Conservation (phyloP, 2,797 vertebrate species). For the Atherinosoma microstoma region DNA sequence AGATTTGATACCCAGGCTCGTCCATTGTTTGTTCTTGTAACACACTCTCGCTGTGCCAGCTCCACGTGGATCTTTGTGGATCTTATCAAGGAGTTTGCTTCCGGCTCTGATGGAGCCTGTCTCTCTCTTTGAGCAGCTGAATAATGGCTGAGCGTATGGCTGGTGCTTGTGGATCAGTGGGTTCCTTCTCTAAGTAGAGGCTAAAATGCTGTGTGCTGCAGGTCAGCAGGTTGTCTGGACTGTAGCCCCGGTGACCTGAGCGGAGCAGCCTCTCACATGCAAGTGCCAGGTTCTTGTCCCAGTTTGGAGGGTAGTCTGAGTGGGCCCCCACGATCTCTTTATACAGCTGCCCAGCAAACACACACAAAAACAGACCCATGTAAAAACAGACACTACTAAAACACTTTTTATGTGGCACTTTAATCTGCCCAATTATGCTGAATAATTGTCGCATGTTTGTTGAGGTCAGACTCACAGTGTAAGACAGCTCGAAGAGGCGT, state of each 20-base stretch:
- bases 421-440: conserved; percentile 37
- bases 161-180: conserved; percentile 86
- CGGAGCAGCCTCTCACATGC: conserved; percentile 92
- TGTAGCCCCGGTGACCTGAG: conserved; percentile 69
- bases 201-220: conserved; percentile 89
- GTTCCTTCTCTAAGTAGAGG: conserved; percentile 87
- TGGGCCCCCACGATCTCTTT: conserved; percentile 88
- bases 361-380: conserved; percentile 31
- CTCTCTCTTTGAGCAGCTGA: conserved; percentile 89
- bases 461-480: conserved; percentile 79
- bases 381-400: conserved; percentile 30
- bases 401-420: conserved; percentile 33
- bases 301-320: conserved; percentile 91
- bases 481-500: conserved; percentile 84
- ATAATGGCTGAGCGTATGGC: conserved; percentile 87
- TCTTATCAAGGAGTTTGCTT: conserved; percentile 47
- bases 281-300: conserved; percentile 98
- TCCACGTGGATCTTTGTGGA: conserved; percentile 27
- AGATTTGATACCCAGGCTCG: conserved; percentile 2
- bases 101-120: conserved; percentile 72
- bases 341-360: conserved; percentile 85
- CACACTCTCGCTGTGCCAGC: conserved; percentile 5
- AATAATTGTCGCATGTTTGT: conserved; percentile 34
- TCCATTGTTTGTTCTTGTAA: neutral
- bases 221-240: conserved; percentile 86